Evolutionary conservation across 2,888 invertebrate genomes (phyloP).

Genomic region (Thecophora atra): DNA sequence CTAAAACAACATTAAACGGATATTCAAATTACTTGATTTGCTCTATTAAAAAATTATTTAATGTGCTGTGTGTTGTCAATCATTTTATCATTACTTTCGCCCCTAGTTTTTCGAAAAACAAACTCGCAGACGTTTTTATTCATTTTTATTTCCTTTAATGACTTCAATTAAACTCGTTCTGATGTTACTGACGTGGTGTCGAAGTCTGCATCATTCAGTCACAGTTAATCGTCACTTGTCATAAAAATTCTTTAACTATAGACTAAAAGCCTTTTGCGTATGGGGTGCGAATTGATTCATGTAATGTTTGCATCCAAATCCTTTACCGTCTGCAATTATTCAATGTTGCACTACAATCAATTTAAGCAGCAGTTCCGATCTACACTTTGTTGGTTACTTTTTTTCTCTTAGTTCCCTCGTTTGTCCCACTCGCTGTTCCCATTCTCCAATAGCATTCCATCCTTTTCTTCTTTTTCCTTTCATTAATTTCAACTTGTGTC

Average conservation of each 20-base stretch:
- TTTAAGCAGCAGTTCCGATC: neutral
- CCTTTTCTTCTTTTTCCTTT: neutral
- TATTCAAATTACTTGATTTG: neutral
- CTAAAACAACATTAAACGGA: neutral
- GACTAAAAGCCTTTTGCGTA: neutral
- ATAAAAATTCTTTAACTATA: neutral
- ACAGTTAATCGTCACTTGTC: neutral
- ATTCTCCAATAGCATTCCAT: neutral
- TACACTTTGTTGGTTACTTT: neutral
- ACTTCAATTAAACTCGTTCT: constrained; percentile 20
- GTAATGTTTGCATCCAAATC: constrained; percentile 5
- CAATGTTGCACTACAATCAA: neutral
- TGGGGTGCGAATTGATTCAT: constrained; percentile 7
- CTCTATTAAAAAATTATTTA: neutral
- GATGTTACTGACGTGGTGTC: neutral
- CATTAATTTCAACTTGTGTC: neutral
- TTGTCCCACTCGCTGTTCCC: neutral
- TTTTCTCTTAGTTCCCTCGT: neutral
- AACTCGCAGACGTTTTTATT: too few species aligned
- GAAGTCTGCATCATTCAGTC: neutral
- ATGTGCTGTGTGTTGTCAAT: constrained; percentile 27
- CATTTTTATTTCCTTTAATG: neutral
- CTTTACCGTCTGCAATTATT: neutral
- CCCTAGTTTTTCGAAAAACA: neutral
- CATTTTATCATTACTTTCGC: constrained; percentile 24